A percentile compares a stretch with the other conserved stretches of the same genome.
These are phyloP conservation scores for Chalcosyrphus nemorum DNA, from an alignment of 2,888 invertebrate species.

Conservation along the genomic window DNA sequence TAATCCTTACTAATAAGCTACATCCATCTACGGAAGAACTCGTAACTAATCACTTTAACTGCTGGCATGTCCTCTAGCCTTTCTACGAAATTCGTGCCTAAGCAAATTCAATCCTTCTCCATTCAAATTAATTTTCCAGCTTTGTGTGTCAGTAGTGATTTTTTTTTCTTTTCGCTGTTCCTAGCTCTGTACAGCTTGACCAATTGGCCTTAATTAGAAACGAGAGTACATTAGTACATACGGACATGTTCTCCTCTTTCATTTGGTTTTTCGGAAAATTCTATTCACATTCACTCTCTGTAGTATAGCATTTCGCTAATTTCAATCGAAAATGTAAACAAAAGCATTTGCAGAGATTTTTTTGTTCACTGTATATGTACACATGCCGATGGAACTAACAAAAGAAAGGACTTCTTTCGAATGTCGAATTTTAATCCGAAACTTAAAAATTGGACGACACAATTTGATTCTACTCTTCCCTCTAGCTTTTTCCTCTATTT, in stretches of 20 bases:
- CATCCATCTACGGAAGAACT: no score
- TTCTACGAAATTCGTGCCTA: no score
- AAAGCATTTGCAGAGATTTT: constrained; percentile 18
- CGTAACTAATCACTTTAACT: no score
- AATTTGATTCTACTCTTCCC: constrained; percentile 39
- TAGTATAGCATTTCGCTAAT: constrained; percentile 31
- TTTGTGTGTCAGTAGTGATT: constrained; percentile 35
- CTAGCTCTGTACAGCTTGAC: constrained; percentile 43
- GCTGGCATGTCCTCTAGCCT: no score
- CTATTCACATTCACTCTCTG: constrained; percentile 33
- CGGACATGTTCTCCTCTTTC: background rate
- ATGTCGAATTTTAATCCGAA: constrained; percentile 44
- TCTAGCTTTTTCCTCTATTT: constrained; percentile 29
- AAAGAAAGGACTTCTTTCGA: constrained; percentile 30
- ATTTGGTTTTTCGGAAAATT: constrained; percentile 24
- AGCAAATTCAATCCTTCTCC: background rate
- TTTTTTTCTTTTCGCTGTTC: constrained; percentile 5
- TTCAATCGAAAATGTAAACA: constrained; percentile 54
- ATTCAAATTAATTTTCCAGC: constrained; percentile 23
- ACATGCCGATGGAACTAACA: constrained; percentile 17
- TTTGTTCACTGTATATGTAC: background rate
- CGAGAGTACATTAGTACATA: background rate
- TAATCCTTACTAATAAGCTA: no score
- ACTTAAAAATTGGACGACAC: constrained; percentile 55
- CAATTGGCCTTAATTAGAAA: constrained; percentile 63